Conservation (phyloP, 2,113 vertebrate species). For the Polypterus senegalus region DNA sequence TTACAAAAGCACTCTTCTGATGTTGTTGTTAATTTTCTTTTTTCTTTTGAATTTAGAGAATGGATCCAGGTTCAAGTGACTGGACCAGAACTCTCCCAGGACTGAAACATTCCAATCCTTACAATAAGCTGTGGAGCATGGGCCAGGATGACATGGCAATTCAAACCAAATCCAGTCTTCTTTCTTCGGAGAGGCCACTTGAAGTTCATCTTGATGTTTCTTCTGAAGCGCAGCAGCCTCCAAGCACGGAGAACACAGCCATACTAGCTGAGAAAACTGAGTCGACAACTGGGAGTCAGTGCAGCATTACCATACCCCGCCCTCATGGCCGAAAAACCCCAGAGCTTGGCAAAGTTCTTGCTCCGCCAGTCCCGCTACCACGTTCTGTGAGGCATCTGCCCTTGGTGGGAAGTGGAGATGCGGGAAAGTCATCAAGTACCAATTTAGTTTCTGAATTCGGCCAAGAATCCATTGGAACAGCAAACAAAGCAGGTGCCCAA, state of each 20-base stretch:
- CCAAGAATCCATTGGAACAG: conserved; percentile 30
- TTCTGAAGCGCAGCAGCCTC: conserved; percentile 28
- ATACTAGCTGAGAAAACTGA: conserved; percentile 34
- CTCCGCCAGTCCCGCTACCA: conserved; percentile 45
- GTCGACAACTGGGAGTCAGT: conserved; percentile 17
- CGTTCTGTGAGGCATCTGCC: conserved; percentile 46
- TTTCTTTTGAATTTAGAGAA: conserved; percentile 51
- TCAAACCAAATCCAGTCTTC: conserved; percentile 39
- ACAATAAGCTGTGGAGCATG: conserved; percentile 71
- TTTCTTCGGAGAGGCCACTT: conserved; percentile 42
- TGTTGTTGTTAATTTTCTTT: too few species aligned
- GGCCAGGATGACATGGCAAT: conserved; percentile 57
- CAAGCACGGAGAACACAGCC: conserved; percentile 31
- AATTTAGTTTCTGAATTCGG: conserved; percentile 27
- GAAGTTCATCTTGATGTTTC: conserved; percentile 32
- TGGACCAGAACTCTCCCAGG: conserved; percentile 54
- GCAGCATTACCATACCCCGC: conserved; percentile 79
- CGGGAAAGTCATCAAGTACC: conserved; percentile 18
- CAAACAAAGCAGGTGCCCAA: conserved; percentile 31
- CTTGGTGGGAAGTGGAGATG: conserved; percentile 16
- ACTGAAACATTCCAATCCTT: conserved; percentile 63
- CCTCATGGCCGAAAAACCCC: conserved; percentile 85
- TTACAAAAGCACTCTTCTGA: too few species aligned
- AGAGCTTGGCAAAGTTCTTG: conserved; percentile 67
- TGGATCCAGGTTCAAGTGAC: conserved; percentile 58